Base-by-base conservation (phyloP, 2,113 vertebrate species). In the Saguinus midas region DNA sequence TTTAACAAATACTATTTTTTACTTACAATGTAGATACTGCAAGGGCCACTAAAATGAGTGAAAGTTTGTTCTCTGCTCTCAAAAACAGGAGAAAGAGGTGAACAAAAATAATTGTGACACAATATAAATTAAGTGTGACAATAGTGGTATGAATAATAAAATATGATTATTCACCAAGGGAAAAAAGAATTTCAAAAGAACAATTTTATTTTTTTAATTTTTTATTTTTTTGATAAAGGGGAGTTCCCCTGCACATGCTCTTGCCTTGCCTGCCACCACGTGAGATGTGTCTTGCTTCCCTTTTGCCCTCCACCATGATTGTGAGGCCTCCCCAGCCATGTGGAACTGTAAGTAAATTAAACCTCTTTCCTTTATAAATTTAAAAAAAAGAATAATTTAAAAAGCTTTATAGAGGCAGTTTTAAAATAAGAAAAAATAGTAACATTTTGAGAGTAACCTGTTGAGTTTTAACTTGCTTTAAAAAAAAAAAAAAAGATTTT, bases 1-100 rank as follows among this genome's bases (percentile, higher is more conserved):
- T 37, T 58, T 95, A 90, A 88, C 14, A 95, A 87, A 87, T 75
- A 95, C 17, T 72, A 75, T 45, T 92, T 94, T 92, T 95, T 1
- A 68, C 23, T 88, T 91, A 81, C 1, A 76, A 48, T 37, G 14
- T 84, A 92, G 25, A 82, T 32, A 90, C 43, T 83, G 1, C 48
- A 90, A 95, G 43, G 16, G 1, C 40, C 83, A 73, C n/a, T 94
- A 78, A 94, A 94, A 92, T 81, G 23, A 90, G 48, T 73, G 43
- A 82, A 78, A 85, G 13, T 1, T 80, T 91, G 35, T 32, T 85
- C n/a, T n/a, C 45, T 86, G 35, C 11, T 95, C 45, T 87, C 73
- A 84, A 32, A 32, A 17, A 61, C 9, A 81, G 35, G 35, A 80
- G 57, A 83, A 94, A 91, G 55, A 87, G 17, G 6, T 90, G 16